Conservation (phyloP, 2,888 invertebrate species). For the Erpobdella octoculata region DNA sequence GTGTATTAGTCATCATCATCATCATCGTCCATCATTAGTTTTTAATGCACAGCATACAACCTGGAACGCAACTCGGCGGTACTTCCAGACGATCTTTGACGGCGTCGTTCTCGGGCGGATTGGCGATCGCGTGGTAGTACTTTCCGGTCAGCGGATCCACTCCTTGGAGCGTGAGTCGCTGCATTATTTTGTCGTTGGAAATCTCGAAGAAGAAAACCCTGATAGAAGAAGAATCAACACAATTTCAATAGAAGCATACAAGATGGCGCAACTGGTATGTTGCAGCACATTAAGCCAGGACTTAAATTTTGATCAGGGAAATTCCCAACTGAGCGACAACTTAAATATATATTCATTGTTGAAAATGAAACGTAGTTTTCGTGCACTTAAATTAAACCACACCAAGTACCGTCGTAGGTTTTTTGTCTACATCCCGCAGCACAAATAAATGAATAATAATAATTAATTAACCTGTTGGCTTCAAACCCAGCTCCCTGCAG, state of each 20-base stretch:
- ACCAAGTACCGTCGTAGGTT: not conserved
- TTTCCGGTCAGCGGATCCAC: conserved; percentile 51
- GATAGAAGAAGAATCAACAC: conserved; percentile 27
- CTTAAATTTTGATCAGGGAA: no score
- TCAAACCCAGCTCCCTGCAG: conserved; percentile 46
- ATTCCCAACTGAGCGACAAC: no score
- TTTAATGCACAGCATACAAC: conserved; percentile 40
- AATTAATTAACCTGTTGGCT: conserved; percentile 53
- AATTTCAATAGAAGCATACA: no score
- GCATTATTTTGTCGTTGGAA: conserved; percentile 50
- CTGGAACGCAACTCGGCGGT: conserved; percentile 45
- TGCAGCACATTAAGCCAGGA: no score
- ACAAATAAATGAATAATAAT: not conserved
- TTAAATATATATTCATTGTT: no score
- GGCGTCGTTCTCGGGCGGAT: conserved; percentile 50
- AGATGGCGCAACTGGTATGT: no score
- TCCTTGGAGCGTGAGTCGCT: conserved; percentile 47
- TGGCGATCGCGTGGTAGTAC: conserved; percentile 50
- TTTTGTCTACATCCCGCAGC: no score
- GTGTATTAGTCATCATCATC: no score
- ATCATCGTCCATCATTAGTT: no score
- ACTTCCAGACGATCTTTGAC: conserved; percentile 44
- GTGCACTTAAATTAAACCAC: not conserved
- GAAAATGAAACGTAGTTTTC: not conserved
- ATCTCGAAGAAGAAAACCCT: conserved; percentile 52